Evolutionary conservation across 2,113 vertebrate species (phyloP), one percentile per base, ranked within the genome.

Genomic region (Suricata suricatta): DNA sequence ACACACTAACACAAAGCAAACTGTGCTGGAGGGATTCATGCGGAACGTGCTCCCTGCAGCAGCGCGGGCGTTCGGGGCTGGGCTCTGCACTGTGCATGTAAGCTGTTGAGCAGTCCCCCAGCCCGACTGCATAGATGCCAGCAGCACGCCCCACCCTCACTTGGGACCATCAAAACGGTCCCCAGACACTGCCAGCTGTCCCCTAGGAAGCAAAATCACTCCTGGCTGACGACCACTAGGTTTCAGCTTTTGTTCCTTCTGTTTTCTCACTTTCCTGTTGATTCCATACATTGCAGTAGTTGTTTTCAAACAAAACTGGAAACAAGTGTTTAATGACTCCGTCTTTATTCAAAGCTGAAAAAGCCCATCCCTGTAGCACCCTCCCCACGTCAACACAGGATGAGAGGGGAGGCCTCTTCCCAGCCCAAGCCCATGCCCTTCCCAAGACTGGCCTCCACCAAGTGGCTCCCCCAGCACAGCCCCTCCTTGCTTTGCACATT

Each of bases 11-110:
- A 52, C 2, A 44, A 47, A 44, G 25, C 14, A 44, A 76, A 11
- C 0, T 16, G 12, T 2, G 64, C n/a, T 16, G 7, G 3, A 57
- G 69, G 5, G 63, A 27, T 17, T 44, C 4, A 0, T 8, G 63
- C 1, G 50, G 66, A 13, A 19, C 0, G 23, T 66, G 35, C 66
- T 31, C 41, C 15, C 29, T 74, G 79, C 38, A 16, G 74, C 60
- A 38, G 50, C 64, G 1, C 4, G 0, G 33, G 60, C 54, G 11
- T 44, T 54, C 60, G 27, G 66, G 23, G 33, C 54, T 35, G 69
- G 25, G n/a, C n/a, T 54, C 80, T 86, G 23, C 21, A 50, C 35
- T 17, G 27, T 15, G 50, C 27, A 54, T 5, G 0, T 3, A 50
- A 29, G 25, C n/a, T n/a, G n/a, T 7, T 15, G 33, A 71, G 15